Evolutionary conservation across 1,140 invertebrate species (phyloP), one percentile per base, ranked within the genome.

Genomic region (Drosophila subobscura): DNA sequence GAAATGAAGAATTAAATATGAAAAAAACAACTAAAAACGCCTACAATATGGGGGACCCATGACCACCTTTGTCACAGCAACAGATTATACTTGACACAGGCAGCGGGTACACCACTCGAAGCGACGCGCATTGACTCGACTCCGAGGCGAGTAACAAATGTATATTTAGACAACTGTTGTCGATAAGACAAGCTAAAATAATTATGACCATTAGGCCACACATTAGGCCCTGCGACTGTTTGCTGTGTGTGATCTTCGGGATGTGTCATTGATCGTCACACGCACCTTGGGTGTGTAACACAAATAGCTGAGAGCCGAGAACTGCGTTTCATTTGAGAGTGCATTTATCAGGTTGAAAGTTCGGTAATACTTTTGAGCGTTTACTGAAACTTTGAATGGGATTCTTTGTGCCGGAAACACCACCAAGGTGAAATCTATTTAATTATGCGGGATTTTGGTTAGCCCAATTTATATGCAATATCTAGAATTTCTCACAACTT

Each of bases 171-270:
- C 65, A 86, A 85, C 46, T 72, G 53, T 49, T 49, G 51, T 51
- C 78, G 83, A 86, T 86, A 86, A 88, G 75, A 75, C 75, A 80
- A 88, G 66, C 67, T 63, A 79, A 86, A 86, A 86, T 88, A 86
- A 86, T 86, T 86, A 88, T 81, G 60, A 60, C 83, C 83, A 86
- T 86, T 86, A 86, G 83, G 66, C 55, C 59, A 72, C 77, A 72
- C 78, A 75, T 74, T 75, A 70, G 80, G 72, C 73, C 59, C 50
- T 68, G 61, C 16, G 16, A 20, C 47, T 77, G 49, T 46, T 37
- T 37, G 8, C 16, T 20, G 29, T 33, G 2, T 33, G 3, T 10
- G 29, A 8, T 33, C 29, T 33, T 37, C 51, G 60, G 79, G 49
- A 76, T 45, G 72, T 52, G 72, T 40, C 37, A 14, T 37, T 50